Evolutionary conservation across 1,140 invertebrate genomes (phyloP), one percentile per base, ranked within the genome.

Genomic region (Lamellibrachia luymesi): DNA sequence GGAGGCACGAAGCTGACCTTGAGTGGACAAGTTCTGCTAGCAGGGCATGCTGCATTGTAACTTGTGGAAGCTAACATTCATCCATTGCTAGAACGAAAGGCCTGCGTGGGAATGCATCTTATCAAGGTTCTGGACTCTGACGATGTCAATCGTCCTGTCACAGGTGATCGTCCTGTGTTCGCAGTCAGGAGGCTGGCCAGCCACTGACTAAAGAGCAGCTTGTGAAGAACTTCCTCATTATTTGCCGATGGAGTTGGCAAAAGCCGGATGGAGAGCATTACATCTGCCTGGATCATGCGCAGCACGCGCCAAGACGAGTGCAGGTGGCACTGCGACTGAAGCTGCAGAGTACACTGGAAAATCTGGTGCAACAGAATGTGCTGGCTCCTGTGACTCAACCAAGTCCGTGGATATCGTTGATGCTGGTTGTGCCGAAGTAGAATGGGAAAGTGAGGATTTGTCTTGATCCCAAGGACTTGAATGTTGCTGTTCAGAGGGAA

Each of bases 401-500:
- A 27, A 49, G 0, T 49, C 49, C 49, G 1, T 91, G 91, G 91
- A 51, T 91, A 50, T 50, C 49, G 49, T 91, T n/a, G n/a, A 91
- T 27, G 91, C 2, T 91, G 49, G 51, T 6, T 27, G 91, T 91
- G 49, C 49, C 51, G 25, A 91, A 22, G 64, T 17, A 91, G 10
- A 91, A 91, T 6, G 91, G 91, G 49, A 91, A 91, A n/a, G 13
- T 91, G 91, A 10, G 91, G 51, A 51, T 92, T 38, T 92, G 50
- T 50, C 49, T 92, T 51, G 92, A 92, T 92, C 92, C 92, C 17
- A 92, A 56, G 51, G 17, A 93, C 89, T 49, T 93, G 89, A 90
- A 90, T 49, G 51, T n/a, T 52, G 92, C 49, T 50, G 51, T 93
- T 50, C 52, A 50, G 89, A 8, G 92, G 17, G 27, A 90, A 13